Evolutionary conservation across 2,113 vertebrate species (phyloP).

Genomic region (Callopanchax toddi): DNA sequence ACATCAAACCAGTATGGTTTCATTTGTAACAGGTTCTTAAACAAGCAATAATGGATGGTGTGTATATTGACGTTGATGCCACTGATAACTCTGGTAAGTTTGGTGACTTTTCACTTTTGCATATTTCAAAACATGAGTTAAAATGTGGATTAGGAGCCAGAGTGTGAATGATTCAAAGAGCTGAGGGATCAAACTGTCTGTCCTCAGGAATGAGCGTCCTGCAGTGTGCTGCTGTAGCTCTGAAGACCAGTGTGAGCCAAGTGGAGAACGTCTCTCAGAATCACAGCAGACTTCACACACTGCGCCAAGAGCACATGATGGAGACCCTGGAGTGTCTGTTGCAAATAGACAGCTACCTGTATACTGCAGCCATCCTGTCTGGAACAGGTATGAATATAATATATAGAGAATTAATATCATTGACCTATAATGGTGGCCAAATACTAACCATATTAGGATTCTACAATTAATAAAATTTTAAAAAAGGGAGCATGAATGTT

Average conservation of each 20-base stretch:
- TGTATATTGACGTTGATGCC: slow-evolving; percentile 79
- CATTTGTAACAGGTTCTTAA: slow-evolving; percentile 79
- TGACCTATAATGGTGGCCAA: no score
- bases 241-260: slow-evolving; percentile 66
- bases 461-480: no score
- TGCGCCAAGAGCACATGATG: slow-evolving; percentile 79
- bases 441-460: no score
- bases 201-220: slow-evolving; percentile 81
- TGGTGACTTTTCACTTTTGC: not conserved
- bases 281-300: slow-evolving; percentile 51
- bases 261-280: slow-evolving; percentile 13
- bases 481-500: no score
- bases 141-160: not conserved
- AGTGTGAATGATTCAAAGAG: no score
- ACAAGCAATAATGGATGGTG: slow-evolving; percentile 63
- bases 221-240: slow-evolving; percentile 78
- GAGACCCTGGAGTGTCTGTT: slow-evolving; percentile 84
- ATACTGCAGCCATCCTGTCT: slow-evolving; percentile 61
- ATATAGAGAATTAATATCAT: no score
- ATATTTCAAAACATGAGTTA: not conserved
- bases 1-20: not conserved
- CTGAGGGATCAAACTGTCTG: not conserved
- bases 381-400: not conserved
- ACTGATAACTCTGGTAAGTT: slow-evolving; percentile 78
- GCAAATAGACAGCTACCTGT: slow-evolving; percentile 80